Conservation (phyloP, 2,797 vertebrate species). For the Takifugu ocellatus region DNA sequence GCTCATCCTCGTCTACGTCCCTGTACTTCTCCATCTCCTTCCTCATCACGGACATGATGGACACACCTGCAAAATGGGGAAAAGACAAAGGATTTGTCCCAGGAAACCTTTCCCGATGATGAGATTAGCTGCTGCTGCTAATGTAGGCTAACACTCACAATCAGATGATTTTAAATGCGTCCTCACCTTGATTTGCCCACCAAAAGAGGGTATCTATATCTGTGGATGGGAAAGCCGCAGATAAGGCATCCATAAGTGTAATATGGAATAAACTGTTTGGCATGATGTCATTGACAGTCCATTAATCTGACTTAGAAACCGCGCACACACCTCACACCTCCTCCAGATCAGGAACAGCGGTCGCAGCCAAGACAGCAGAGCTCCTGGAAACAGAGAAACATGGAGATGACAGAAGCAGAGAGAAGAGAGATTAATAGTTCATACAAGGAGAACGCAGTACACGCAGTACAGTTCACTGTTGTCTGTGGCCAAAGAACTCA, state of each 20-base stretch:
- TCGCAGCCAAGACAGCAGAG: conserved; percentile 32
- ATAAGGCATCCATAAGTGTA: neutral
- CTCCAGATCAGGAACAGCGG: conserved; percentile 23
- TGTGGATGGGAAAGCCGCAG: conserved; percentile 15
- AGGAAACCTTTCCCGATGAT: neutral
- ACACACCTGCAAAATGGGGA: neutral
- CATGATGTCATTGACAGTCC: too few species aligned
- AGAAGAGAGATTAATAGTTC: conserved; percentile 19
- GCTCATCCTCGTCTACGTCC: conserved; percentile 94
- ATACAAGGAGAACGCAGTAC: conserved; percentile 12
- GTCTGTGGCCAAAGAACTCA: neutral
- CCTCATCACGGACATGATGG: conserved; percentile 81
- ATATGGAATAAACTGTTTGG: too few species aligned
- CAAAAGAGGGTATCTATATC: conserved; percentile 13
- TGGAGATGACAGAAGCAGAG: conserved; percentile 16
- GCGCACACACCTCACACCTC: conserved; percentile 27
- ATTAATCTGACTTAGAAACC: neutral
- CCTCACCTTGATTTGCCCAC: conserved; percentile 42
- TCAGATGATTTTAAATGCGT: neutral
- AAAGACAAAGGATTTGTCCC: too few species aligned
- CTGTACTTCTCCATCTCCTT: conserved; percentile 95
- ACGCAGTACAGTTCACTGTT: neutral
- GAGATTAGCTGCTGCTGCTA: too few species aligned
- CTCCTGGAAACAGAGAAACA: conserved; percentile 33
- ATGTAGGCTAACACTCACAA: too few species aligned